Evolutionary conservation across 2,797 vertebrate species (phyloP).

Genomic region (Intellagama lesueurii): DNA sequence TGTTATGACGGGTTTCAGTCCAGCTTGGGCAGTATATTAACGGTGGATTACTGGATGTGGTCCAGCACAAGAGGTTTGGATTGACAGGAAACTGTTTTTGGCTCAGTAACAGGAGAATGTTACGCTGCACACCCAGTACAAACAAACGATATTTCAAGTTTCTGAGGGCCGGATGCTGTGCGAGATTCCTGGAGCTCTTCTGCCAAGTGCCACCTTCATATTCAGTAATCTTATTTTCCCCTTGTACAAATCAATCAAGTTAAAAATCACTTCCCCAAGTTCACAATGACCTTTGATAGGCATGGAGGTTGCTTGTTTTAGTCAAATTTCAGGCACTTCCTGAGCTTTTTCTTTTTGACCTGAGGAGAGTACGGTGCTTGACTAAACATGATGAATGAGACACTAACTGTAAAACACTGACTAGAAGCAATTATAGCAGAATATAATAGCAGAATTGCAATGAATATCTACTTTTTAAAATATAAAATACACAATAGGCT

Average conservation of each 20-base stretch:
- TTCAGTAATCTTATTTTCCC: not conserved
- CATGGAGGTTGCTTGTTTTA: not conserved
- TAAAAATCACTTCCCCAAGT: not conserved
- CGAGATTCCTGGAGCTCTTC: not conserved
- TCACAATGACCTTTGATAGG: not conserved
- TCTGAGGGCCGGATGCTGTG: accelerated
- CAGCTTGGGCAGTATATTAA: not conserved
- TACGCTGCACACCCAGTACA: not conserved
- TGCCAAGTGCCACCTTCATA: not conserved
- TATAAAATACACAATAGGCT: not conserved
- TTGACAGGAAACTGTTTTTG: not conserved
- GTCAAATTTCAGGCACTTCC: not conserved
- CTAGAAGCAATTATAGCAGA: not conserved
- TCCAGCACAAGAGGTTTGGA: not conserved
- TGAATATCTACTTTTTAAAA: not conserved
- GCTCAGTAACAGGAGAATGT: not conserved
- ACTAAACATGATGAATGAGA: not conserved
- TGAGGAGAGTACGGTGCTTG: not conserved
- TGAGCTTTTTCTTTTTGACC: not conserved
- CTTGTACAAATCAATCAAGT: conserved; percentile 14
- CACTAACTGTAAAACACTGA: not conserved
- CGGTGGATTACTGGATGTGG: not conserved
- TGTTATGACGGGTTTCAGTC: not conserved
- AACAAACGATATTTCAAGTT: conserved; percentile 20
- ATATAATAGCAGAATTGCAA: not conserved